Conservation (phyloP, 2,888 invertebrate genomes). For the Eulithis prunata region DNA sequence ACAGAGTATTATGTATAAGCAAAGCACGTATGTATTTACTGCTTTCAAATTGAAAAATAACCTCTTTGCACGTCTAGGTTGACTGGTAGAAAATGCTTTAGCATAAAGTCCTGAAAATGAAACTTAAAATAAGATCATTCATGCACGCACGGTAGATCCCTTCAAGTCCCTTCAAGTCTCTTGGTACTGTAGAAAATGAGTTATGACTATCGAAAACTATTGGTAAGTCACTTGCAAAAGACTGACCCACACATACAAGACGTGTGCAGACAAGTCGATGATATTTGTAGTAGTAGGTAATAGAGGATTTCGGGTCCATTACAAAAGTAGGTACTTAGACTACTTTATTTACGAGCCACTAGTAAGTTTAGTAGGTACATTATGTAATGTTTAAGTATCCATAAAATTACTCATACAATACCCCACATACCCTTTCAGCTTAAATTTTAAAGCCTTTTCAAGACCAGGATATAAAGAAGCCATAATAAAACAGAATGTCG, state of each 20-base stretch:
- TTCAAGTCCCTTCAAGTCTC: too few species aligned
- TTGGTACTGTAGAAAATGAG: too few species aligned
- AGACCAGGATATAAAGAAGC: conserved; percentile 52
- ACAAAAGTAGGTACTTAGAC: too few species aligned
- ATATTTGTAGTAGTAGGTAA: too few species aligned
- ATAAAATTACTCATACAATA: conserved; percentile 45
- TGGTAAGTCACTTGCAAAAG: too few species aligned
- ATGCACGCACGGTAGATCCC: not conserved
- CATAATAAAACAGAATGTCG: conserved; percentile 57
- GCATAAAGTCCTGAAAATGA: not conserved
- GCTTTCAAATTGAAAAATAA: conserved; percentile 16
- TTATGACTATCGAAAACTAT: too few species aligned
- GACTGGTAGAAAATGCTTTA: conserved; percentile 2
- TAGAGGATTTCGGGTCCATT: too few species aligned
- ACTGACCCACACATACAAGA: too few species aligned
- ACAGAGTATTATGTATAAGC: conserved; percentile 11
- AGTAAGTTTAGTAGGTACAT: not conserved
- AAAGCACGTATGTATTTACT: conserved; percentile 31
- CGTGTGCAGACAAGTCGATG: too few species aligned
- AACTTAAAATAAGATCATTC: not conserved
- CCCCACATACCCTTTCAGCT: conserved; percentile 46
- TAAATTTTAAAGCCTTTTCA: conserved; percentile 48
- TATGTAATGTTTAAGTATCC: conserved; percentile 11
- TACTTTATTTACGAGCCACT: too few species aligned
- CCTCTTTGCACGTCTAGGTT: not conserved